Conservation (phyloP, 2,797 vertebrate genomes). For the Alcedo atthis region DNA sequence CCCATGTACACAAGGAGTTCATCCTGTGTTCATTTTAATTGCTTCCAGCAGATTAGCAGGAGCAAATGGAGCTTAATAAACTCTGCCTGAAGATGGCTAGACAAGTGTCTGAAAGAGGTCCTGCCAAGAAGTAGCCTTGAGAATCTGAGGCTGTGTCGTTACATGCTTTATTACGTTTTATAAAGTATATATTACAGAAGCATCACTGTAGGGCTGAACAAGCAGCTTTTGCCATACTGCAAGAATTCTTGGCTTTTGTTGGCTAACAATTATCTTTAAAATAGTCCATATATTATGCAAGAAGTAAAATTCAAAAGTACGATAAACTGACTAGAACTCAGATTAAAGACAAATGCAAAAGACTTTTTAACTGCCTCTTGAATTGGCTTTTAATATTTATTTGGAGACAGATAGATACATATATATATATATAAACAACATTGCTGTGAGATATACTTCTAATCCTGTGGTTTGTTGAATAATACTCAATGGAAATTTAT, state of each 20-base stretch:
- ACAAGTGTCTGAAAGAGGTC: not conserved
- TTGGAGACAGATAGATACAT: not conserved
- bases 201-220: not conserved
- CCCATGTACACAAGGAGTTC: not conserved
- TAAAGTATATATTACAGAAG: not conserved
- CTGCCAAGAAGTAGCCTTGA: not conserved
- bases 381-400: not conserved
- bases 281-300: not conserved
- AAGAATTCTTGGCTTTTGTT: slow-evolving; percentile 19
- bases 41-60: not conserved
- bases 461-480: not conserved
- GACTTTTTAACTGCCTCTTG: not conserved
- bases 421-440: not conserved
- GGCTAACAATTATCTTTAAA: slow-evolving; percentile 40
- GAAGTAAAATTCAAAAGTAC: slow-evolving; percentile 7
- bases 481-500: not conserved
- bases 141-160: not conserved
- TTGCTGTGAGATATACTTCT: not conserved
- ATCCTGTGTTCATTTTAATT: not conserved
- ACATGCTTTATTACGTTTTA: slow-evolving; percentile 23
- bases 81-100: not conserved
- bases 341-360: slow-evolving; percentile 27
- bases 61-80: not conserved
- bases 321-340: not conserved
- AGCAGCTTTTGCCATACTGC: not conserved